phyloP scores from a whole-genome alignment of 2,888 invertebrate species.

The Cryptus viduatorius region DNA sequence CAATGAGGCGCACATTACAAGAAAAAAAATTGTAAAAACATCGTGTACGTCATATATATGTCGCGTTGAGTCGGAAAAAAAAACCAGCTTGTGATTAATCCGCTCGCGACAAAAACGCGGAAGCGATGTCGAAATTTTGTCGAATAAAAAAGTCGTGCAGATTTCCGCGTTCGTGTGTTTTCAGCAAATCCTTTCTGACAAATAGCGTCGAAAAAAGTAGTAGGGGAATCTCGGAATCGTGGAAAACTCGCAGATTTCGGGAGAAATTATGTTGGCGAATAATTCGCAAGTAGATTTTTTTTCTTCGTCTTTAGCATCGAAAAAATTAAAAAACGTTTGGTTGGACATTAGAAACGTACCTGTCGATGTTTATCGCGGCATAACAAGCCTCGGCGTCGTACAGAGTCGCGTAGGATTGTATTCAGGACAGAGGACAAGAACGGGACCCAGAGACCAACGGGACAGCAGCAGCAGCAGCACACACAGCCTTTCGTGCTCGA shows the following conservation, averaged over 20 bases:
- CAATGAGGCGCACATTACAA: not conserved
- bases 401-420: constrained; percentile 53
- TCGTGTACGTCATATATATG: not conserved
- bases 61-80: not conserved
- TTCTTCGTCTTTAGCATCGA: not conserved
- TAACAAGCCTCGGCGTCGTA: constrained; percentile 74
- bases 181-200: not conserved
- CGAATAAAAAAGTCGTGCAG: not conserved
- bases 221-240: constrained; percentile 8
- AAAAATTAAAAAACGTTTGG: constrained; percentile 54
- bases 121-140: not conserved
- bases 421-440: constrained; percentile 52
- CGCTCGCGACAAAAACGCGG: constrained; percentile 6
- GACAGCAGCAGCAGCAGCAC: constrained; percentile 34
- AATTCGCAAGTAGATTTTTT: constrained; percentile 11
- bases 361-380: constrained; percentile 81
- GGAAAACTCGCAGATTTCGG: not conserved
- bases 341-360: constrained; percentile 66
- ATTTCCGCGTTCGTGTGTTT: constrained; percentile 5
- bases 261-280: not conserved
- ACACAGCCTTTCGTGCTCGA: constrained; percentile 61
- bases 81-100: not conserved
- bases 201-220: not conserved
- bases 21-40: constrained; percentile 4
- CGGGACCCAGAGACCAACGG: constrained; percentile 58